These are phyloP conservation scores for Coluber constrictor DNA, from an alignment of 2,797 vertebrate species.

Conservation along the genomic window DNA sequence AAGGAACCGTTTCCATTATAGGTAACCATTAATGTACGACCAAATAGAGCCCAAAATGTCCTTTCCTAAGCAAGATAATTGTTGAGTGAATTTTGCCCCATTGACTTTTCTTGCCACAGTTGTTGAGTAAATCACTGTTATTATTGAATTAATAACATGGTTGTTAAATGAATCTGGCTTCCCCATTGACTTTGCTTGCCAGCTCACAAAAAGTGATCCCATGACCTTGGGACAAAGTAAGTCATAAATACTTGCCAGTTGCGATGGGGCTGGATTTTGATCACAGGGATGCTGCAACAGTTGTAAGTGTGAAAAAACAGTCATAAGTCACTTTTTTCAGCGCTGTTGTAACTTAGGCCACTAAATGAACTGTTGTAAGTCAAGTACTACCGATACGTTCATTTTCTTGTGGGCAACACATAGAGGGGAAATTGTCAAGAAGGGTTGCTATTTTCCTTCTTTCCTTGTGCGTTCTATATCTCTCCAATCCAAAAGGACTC, in stretches of 20 bases:
- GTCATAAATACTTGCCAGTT: neutral
- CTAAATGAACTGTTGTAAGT: neutral
- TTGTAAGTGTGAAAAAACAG: neutral
- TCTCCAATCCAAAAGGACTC: neutral
- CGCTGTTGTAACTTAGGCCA: neutral
- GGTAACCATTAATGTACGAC: neutral
- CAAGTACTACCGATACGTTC: neutral
- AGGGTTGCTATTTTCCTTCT: neutral
- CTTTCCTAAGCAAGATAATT: neutral
- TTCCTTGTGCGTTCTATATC: neutral
- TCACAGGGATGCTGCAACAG: neutral
- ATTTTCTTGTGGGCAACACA: neutral
- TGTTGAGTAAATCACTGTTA: neutral
- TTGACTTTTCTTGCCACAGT: neutral
- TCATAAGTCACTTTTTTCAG: neutral
- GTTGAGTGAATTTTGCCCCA: neutral
- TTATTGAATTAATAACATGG: neutral
- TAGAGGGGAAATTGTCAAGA: neutral
- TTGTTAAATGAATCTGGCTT: neutral
- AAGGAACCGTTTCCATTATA: neutral
- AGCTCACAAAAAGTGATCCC: neutral
- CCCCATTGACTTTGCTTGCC: neutral
- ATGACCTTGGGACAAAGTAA: neutral
- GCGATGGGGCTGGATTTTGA: neutral
- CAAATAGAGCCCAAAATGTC: neutral